A percentile compares a stretch with the other conserved stretches of the same genome.
These are phyloP conservation scores for Stenopsyche tienmushanensis DNA, from an alignment of 1,140 invertebrate species.

Conservation along the genomic window DNA sequence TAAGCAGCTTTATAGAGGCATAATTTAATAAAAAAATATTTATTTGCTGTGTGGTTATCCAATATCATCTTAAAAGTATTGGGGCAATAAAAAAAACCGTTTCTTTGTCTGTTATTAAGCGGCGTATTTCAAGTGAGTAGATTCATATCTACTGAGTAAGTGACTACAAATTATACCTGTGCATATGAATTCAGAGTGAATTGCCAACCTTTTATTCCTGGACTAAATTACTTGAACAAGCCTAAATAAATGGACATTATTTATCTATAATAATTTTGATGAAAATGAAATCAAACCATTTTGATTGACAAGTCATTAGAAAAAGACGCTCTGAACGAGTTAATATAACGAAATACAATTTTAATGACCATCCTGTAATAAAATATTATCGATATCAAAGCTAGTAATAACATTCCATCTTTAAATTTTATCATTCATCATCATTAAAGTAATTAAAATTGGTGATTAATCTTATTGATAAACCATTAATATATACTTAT, in stretches of 20 bases:
- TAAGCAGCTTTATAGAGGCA: not conserved
- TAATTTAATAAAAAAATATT: not conserved
- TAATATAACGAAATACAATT: too few relatives aligned
- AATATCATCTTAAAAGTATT: not conserved
- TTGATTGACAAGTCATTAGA: too few relatives aligned
- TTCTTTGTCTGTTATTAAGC: constrained; percentile 19
- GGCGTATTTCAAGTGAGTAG: constrained; percentile 14
- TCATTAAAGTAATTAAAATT: too few relatives aligned
- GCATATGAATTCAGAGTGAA: not conserved
- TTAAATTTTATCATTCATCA: too few relatives aligned
- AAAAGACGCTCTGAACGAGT: too few relatives aligned
- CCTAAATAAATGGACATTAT: not conserved
- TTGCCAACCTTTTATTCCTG: not conserved
- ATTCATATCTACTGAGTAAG: constrained; percentile 6
- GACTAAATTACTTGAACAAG: too few relatives aligned
- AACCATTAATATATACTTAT: too few relatives aligned
- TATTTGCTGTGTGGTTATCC: not conserved
- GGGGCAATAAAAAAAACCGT: not conserved
- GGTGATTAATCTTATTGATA: too few relatives aligned
- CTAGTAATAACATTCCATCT: too few relatives aligned
- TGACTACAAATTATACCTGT: not conserved
- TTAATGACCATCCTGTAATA: too few relatives aligned
- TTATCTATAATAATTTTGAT: not conserved
- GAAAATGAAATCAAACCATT: not conserved
- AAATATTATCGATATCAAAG: not conserved